A percentile compares a stretch with the other conserved stretches of the same genome.
phyloP scores from a whole-genome alignment of 2,888 invertebrate species.

The Hetaerina titia region DNA sequence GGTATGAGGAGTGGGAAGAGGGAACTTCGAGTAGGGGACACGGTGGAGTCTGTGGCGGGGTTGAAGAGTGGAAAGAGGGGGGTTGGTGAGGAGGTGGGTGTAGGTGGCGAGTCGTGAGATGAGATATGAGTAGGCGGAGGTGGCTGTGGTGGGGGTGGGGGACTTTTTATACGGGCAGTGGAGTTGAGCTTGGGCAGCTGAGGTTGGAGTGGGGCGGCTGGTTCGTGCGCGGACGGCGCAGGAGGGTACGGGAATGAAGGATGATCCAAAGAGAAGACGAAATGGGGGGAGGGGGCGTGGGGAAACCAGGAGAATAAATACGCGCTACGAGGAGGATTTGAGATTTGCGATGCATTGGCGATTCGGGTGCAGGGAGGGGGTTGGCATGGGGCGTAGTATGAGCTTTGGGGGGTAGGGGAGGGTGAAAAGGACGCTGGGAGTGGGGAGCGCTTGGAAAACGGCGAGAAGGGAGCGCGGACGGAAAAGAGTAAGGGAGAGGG shows the following conservation, averaged over 20 bases:
- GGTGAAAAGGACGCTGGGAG: not conserved
- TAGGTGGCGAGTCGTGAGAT: slow-evolving; percentile 46
- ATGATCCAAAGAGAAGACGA: not conserved
- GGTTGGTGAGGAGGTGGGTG: not conserved
- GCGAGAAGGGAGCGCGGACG: not conserved
- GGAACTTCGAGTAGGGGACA: not conserved
- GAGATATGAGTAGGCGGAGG: slow-evolving; percentile 41
- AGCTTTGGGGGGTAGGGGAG: not conserved
- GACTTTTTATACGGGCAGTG: not conserved
- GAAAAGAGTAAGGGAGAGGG: not conserved
- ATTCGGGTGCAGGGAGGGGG: not conserved
- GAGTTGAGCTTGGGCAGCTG: not conserved
- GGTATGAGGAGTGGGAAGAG: not conserved
- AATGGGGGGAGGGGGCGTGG: not conserved
- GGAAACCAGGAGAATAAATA: not conserved
- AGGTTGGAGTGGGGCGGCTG: too few relatives aligned
- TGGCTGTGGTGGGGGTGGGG: not conserved
- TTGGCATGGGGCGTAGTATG: too few relatives aligned
- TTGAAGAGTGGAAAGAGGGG: not conserved
- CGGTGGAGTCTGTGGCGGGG: not conserved
- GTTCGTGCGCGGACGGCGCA: not conserved
- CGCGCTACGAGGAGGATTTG: not conserved
- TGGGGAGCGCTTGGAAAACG: not conserved
- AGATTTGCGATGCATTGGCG: not conserved
- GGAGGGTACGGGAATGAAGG: not conserved